Conservation (phyloP, 2,113 vertebrate genomes). For the Fulmarus glacialis region DNA sequence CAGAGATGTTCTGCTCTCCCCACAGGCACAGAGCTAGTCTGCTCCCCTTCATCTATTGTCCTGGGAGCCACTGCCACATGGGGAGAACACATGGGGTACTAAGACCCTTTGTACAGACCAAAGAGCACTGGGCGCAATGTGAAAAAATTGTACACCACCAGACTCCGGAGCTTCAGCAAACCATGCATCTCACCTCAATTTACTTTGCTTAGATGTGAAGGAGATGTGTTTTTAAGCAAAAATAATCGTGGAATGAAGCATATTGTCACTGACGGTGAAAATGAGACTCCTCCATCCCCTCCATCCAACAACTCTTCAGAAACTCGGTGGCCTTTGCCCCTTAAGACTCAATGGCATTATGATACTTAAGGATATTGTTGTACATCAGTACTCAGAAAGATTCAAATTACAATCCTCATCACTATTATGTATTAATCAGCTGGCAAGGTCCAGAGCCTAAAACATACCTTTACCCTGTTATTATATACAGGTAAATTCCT, state of each 20-base stretch:
- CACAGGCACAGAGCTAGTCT: not conserved
- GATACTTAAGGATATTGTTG: too few species aligned
- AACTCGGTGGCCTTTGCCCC: not conserved
- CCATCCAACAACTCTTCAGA: not conserved
- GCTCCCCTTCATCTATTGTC: not conserved
- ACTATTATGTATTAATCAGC: not conserved
- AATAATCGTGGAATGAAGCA: not conserved
- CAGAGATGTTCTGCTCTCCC: not conserved
- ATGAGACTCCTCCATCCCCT: not conserved
- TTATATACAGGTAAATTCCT: not conserved
- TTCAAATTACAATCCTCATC: not conserved
- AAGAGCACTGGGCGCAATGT: not conserved
- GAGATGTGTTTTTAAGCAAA: not conserved
- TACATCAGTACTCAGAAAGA: not conserved
- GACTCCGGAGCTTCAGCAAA: not conserved
- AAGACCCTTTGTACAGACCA: not conserved
- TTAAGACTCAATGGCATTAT: not conserved
- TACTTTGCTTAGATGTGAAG: not conserved
- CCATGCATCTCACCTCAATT: not conserved
- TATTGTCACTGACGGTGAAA: not conserved
- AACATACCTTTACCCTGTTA: not conserved
- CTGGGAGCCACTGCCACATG: not conserved
- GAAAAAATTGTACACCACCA: rapidly evolving
- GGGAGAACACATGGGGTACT: not conserved
- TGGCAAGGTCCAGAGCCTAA: not conserved